These are phyloP conservation scores for Polydrusus pterygomalis DNA, from an alignment of 2,888 invertebrate genomes.

Conservation along the genomic window DNA sequence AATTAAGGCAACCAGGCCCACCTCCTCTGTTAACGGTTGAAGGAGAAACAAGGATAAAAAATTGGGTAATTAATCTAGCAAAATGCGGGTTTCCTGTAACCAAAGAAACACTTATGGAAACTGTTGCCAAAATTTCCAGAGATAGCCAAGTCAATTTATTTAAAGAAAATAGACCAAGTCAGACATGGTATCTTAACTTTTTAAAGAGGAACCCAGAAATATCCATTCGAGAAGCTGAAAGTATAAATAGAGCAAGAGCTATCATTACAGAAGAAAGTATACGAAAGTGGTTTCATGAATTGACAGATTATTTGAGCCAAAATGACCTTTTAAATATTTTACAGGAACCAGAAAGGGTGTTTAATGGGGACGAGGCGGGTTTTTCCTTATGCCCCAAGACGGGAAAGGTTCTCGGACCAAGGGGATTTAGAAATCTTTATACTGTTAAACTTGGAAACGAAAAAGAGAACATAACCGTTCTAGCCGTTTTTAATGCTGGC, in stretches of 20 bases:
- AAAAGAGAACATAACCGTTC: slow-evolving; percentile 52
- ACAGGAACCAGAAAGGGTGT: slow-evolving; percentile 41
- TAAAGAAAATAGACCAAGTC: slow-evolving; percentile 45
- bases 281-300: slow-evolving; percentile 41
- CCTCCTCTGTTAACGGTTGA: slow-evolving; percentile 51
- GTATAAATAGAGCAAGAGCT: slow-evolving; percentile 50
- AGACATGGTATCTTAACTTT: slow-evolving; percentile 62
- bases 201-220: slow-evolving; percentile 61
- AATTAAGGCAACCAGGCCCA: slow-evolving; percentile 58
- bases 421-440: slow-evolving; percentile 38
- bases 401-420: slow-evolving; percentile 50
- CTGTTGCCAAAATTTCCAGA: slow-evolving; percentile 50
- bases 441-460: slow-evolving; percentile 38
- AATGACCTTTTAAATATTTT: slow-evolving; percentile 38
- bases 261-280: slow-evolving; percentile 37
- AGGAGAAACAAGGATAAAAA: slow-evolving; percentile 60
- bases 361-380: slow-evolving; percentile 48
- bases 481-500: slow-evolving; percentile 45
- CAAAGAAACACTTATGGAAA: slow-evolving; percentile 61
- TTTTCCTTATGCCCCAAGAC: slow-evolving; percentile 46
- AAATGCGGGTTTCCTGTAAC: slow-evolving; percentile 65
- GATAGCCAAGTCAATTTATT: slow-evolving; percentile 19
- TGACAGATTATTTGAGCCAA: slow-evolving; percentile 23
- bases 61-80: slow-evolving; percentile 60
- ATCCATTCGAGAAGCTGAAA: slow-evolving; percentile 48